Conservation (phyloP, 2,113 vertebrate species). For the Mobula hypostoma region DNA sequence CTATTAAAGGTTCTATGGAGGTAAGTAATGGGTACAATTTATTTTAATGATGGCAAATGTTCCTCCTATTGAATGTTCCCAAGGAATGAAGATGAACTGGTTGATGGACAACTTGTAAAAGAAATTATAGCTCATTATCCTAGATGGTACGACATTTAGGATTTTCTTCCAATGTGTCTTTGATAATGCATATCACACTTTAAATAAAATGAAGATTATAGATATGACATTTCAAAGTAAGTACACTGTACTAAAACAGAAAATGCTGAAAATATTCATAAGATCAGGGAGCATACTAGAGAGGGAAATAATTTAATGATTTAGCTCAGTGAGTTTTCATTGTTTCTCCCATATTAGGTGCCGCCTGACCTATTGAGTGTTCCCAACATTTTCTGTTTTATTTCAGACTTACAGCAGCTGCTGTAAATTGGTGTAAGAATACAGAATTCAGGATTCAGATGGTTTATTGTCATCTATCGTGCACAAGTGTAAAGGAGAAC, state of each 20-base stretch:
- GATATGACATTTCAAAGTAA: neutral
- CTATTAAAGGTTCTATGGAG: neutral
- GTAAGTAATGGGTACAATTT: neutral
- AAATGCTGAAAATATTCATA: too few species aligned
- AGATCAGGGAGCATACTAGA: too few species aligned
- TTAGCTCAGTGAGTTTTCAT: too few species aligned
- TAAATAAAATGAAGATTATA: neutral
- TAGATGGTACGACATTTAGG: neutral
- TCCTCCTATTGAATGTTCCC: neutral
- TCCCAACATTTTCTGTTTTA: too few species aligned
- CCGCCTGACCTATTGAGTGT: too few species aligned
- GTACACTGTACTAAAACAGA: neutral
- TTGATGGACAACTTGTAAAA: neutral
- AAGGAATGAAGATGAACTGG: neutral
- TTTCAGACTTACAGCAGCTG: too few species aligned
- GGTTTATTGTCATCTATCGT: too few species aligned
- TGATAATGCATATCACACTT: neutral
- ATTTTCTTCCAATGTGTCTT: neutral
- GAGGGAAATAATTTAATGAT: too few species aligned
- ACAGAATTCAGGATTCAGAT: too few species aligned
- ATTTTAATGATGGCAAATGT: neutral
- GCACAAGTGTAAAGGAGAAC: too few species aligned
- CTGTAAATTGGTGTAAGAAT: too few species aligned
- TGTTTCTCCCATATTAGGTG: too few species aligned
- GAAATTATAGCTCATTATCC: neutral